Evolutionary conservation across 2,888 invertebrate species (phyloP), one percentile per base, ranked within the genome.

Genomic region (Gnatocerus cornutus): DNA sequence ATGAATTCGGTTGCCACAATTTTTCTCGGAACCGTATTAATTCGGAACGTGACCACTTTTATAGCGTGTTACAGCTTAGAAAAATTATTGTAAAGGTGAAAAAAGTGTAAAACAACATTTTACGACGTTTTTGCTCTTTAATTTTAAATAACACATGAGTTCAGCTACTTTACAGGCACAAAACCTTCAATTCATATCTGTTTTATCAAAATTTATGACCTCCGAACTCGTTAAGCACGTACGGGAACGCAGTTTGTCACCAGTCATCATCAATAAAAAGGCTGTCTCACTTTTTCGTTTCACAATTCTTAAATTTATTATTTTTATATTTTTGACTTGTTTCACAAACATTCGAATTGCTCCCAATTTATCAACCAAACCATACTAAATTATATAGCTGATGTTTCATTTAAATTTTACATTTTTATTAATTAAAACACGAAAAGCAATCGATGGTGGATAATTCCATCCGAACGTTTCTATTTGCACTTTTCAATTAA

Each of bases 11-110:
- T 13, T n/a, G 7, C 6, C n/a, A 52, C 56, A 9, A 39, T 16
- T 56, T 41, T 56, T 56, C 56, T 56, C 27, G 56, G 56, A 56
- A 56, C 56, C 37, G 56, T 41, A 56, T 56, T 56, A 56, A 56
- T 56, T 41, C 56, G 56, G 43, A 10, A 56, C 56, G 56, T 56
- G 56, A 56, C 56, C 41, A 53, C 53, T 53, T 56, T 41, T 41
- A 21, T 21, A 56, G 12, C n/a, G 10, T 21, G 41, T 41, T 56
- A 13, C 27, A 56, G 9, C 27, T 56, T 21, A 33, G 13, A 53
- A 53, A 53, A 53, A 53, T 53, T 37, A 53, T 53, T 50, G 30
- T 30, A 13, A 37, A 53, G 14, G 13, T n/a, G 10, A 41, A 56
- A 41, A 56, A 56, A 56, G 56, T 41, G 56, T 39, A 56, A 55